These are phyloP conservation scores for Notarius quadriscutis DNA, from an alignment of 2,113 vertebrate species.

Conservation along the genomic window DNA sequence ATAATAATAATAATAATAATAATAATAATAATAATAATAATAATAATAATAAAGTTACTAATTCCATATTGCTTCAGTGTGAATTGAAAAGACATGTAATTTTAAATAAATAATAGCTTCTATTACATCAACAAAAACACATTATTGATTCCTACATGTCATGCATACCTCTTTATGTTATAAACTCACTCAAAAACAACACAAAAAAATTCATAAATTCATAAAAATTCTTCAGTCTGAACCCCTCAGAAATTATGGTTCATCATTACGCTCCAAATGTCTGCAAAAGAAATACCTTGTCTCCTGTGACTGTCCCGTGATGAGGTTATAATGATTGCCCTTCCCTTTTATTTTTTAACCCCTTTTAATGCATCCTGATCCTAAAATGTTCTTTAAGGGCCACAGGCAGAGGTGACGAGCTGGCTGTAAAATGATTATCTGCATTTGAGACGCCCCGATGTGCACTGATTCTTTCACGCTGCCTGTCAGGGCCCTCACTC, in stretches of 20 bases:
- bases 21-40: neutral
- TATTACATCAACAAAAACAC: neutral
- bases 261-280: neutral
- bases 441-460: slow-evolving; percentile 74
- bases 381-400: slow-evolving; percentile 76
- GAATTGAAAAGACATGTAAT: neutral
- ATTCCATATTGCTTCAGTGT: neutral
- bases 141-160: neutral
- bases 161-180: neutral
- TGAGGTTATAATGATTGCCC: slow-evolving; percentile 77
- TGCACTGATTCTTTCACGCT: slow-evolving; percentile 85
- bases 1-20: too few relatives aligned
- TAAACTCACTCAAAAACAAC: neutral
- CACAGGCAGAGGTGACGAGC: slow-evolving; percentile 75
- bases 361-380: slow-evolving; percentile 84
- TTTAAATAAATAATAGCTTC: neutral
- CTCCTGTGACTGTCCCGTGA: slow-evolving; percentile 70
- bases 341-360: slow-evolving; percentile 71
- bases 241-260: neutral
- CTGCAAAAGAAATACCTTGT: slow-evolving; percentile 71
- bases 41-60: too few relatives aligned
- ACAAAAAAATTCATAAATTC: neutral
- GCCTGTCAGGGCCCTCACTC: slow-evolving; percentile 80
- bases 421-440: slow-evolving; percentile 88
- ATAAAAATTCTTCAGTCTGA: neutral